Percentiles rank a stretch among this genome's conserved stretches.
These are phyloP conservation scores for Crypturellus undulatus DNA, from an alignment of 2,113 vertebrate species.

Conservation along the genomic window DNA sequence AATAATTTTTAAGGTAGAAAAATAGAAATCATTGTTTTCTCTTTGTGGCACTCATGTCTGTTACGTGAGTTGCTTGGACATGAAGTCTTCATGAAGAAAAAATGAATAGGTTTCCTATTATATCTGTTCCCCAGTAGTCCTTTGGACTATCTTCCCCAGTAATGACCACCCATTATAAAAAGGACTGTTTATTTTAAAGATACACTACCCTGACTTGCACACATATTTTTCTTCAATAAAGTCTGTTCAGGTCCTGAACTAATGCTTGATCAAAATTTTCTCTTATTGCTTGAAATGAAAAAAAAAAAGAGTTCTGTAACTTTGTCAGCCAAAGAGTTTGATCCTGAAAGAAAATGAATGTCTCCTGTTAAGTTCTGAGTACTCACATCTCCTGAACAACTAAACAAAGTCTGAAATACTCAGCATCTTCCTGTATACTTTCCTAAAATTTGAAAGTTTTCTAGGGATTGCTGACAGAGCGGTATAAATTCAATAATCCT, in stretches of 20 bases:
- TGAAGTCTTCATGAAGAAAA: too few relatives aligned
- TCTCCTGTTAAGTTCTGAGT: rapidly evolving
- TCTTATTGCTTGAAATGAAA: background rate
- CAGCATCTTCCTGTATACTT: background rate
- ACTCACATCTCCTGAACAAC: background rate
- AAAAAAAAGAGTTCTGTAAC: background rate
- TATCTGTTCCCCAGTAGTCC: background rate
- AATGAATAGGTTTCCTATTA: background rate
- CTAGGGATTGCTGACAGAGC: background rate
- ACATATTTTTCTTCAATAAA: background rate
- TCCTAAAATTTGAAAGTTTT: background rate
- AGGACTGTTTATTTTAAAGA: background rate
- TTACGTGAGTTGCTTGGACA: background rate
- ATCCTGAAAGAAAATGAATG: background rate
- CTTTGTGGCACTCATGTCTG: background rate
- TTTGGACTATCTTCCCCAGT: background rate
- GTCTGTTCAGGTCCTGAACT: background rate
- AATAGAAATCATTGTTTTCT: background rate
- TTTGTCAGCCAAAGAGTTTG: background rate
- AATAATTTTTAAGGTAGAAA: background rate
- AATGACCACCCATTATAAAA: background rate
- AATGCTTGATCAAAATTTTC: rapidly evolving
- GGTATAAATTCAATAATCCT: background rate
- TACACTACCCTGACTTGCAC: background rate
- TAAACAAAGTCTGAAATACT: background rate